phyloP scores from a whole-genome alignment of 2,113 vertebrate genomes.

The Carettochelys insculpta region DNA sequence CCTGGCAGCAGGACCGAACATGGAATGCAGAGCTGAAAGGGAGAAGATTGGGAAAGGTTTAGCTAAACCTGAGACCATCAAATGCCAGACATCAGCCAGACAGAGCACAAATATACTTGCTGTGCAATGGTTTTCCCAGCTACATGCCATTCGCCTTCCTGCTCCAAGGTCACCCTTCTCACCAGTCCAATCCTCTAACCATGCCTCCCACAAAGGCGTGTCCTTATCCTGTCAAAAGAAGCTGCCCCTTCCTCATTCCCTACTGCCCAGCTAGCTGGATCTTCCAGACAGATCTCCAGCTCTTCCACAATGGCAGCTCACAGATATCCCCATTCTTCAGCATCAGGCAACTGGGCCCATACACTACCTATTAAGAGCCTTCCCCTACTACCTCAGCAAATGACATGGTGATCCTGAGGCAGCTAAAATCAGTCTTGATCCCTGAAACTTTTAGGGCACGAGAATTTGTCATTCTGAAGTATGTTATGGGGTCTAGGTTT shows the following conservation, averaged over 20 bases:
- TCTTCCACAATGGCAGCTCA: no score
- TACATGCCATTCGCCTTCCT: neutral
- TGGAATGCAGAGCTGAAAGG: slow-evolving; percentile 77
- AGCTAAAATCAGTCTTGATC: neutral
- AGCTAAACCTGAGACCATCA: neutral
- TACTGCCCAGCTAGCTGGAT: neutral
- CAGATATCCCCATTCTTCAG: rapidly evolving
- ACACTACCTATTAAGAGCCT: neutral
- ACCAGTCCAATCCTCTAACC: neutral
- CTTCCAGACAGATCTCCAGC: no score
- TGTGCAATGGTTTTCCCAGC: neutral
- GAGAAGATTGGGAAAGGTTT: neutral
- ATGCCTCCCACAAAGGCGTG: neutral
- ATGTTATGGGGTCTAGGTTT: neutral
- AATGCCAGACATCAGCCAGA: neutral
- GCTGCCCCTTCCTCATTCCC: rapidly evolving
- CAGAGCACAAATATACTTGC: neutral
- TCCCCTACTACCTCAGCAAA: neutral
- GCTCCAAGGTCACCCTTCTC: neutral
- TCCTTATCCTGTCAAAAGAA: neutral
- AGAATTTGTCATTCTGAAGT: neutral
- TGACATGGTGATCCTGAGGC: neutral
- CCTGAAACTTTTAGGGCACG: neutral
- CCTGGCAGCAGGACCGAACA: slow-evolving; percentile 77
- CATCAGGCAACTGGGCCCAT: neutral